These are phyloP conservation scores for Rana temporaria DNA, from an alignment of 2,113 vertebrate species.

Conservation along the genomic window DNA sequence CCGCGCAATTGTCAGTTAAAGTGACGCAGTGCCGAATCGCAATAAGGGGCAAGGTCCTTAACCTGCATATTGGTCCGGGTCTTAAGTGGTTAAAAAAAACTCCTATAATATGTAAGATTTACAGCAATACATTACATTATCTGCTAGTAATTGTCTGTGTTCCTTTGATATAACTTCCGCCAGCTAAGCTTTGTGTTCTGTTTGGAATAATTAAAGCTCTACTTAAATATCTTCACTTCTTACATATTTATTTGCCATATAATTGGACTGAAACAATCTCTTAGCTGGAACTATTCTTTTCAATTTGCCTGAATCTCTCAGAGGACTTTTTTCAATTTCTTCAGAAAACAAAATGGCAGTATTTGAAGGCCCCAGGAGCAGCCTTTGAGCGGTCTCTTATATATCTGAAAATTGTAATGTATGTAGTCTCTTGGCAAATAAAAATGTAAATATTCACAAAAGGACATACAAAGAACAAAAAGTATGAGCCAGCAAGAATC, in stretches of 20 bases:
- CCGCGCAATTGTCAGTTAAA: no score
- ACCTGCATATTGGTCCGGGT: no score
- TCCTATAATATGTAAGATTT: no score
- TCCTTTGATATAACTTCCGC: not conserved
- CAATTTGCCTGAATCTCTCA: not conserved
- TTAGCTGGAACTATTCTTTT: not conserved
- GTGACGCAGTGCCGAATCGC: no score
- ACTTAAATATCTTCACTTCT: not conserved
- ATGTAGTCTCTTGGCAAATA: not conserved
- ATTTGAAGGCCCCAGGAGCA: not conserved
- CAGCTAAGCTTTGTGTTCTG: not conserved
- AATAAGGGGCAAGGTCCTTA: no score
- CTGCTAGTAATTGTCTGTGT: no score
- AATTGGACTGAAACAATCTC: not conserved
- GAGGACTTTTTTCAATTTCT: slow-evolving; percentile 5
- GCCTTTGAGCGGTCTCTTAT: not conserved
- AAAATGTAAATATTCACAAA: not conserved
- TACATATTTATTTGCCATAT: not conserved
- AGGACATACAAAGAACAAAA: not conserved
- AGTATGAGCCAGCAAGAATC: not conserved
- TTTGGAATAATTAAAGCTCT: not conserved
- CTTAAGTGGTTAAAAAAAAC: no score
- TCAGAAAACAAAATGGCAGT: slow-evolving; percentile 12
- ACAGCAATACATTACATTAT: no score
- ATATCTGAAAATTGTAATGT: not conserved